Conservation (phyloP, 1,140 invertebrate genomes). For the Trichonephila inaurata region DNA sequence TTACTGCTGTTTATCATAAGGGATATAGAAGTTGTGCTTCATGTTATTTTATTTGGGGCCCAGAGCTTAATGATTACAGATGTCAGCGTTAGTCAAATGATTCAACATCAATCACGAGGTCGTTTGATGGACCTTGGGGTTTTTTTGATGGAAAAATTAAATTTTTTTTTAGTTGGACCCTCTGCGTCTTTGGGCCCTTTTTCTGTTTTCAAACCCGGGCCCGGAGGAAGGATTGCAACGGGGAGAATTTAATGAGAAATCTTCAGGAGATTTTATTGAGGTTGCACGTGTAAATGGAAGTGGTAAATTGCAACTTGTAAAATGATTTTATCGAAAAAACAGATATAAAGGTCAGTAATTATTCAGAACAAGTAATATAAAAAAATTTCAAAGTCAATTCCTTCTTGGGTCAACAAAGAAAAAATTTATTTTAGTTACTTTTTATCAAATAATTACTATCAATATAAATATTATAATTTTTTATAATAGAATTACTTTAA, state of each 20-base stretch:
- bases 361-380: no score
- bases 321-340: no score
- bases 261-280: neutral
- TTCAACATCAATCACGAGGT: neutral
- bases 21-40: constrained; percentile 26
- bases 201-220: neutral
- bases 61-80: constrained; percentile 45
- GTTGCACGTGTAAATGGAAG: no score
- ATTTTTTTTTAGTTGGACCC: neutral
- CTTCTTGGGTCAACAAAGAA: no score
- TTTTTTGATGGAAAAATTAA: neutral
- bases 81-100: constrained; percentile 48
- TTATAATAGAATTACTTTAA: no score
- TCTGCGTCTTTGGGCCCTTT: neutral
- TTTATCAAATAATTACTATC: no score
- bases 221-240: neutral
- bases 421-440: no score
- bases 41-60: constrained; percentile 58
- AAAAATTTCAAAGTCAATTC: no score
- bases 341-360: no score
- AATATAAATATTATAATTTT: no score
- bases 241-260: neutral
- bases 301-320: no score
- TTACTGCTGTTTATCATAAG: constrained; percentile 63
- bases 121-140: constrained; percentile 7